Evolutionary conservation across 2,113 vertebrate genomes (phyloP).

Genomic region (Turnix velox): DNA sequence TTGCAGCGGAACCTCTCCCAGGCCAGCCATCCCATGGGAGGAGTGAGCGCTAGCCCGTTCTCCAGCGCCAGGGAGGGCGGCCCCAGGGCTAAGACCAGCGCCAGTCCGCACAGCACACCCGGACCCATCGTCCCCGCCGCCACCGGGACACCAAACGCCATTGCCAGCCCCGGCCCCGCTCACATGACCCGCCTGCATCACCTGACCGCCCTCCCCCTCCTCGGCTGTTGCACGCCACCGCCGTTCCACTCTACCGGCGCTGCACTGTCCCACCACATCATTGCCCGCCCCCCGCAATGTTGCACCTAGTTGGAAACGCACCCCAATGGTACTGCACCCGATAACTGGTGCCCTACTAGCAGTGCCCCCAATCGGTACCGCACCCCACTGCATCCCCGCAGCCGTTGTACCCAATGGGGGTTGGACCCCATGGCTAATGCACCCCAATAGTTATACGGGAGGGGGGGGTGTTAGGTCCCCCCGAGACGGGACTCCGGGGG

Average conservation of each 20-base stretch:
- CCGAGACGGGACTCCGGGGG: neutral
- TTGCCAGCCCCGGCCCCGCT: neutral
- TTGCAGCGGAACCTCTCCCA: constrained; percentile 94
- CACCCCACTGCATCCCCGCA: too few relatives aligned
- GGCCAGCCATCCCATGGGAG: constrained; percentile 95
- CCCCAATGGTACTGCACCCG: neutral
- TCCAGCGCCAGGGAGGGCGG: constrained; percentile 71
- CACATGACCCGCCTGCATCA: neutral
- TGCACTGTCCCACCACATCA: neutral
- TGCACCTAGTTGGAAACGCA: neutral
- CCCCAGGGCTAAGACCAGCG: neutral
- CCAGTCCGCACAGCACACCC: neutral
- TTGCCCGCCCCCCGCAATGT: too few relatives aligned
- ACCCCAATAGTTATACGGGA: neutral
- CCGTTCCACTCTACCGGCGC: neutral
- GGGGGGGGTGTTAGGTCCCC: too few relatives aligned
- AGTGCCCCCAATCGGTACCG: neutral
- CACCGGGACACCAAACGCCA: rapidly evolving
- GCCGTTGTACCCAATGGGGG: too few relatives aligned
- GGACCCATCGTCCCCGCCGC: neutral
- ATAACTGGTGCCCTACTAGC: neutral
- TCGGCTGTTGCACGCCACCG: neutral
- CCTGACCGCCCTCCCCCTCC: neutral
- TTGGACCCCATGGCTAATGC: neutral
- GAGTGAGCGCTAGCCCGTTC: constrained; percentile 85